These are phyloP conservation scores for Brenthis hecate DNA, from an alignment of 2,888 invertebrate genomes.

Conservation along the genomic window DNA sequence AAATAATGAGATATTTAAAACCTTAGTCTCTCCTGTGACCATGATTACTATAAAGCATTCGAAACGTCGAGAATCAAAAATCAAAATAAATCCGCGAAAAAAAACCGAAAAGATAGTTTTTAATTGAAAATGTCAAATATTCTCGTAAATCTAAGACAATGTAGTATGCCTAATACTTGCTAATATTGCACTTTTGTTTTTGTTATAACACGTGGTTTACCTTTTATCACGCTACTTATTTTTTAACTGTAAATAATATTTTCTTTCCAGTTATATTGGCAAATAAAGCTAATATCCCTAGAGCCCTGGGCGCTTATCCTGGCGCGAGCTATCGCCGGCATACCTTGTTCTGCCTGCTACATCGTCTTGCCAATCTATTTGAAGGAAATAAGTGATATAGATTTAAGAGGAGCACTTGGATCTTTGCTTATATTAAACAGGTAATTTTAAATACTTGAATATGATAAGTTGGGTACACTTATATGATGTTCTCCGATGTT, in stretches of 20 bases:
- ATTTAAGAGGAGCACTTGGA: constrained; percentile 68
- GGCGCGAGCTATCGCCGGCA: constrained; percentile 71
- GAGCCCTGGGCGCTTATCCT: constrained; percentile 73
- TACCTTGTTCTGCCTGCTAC: constrained; percentile 77
- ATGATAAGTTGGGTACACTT: no score
- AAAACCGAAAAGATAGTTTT: no score
- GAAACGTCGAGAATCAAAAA: no score
- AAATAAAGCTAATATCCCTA: constrained; percentile 65
- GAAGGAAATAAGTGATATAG: constrained; percentile 76
- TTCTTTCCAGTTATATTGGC: constrained; percentile 67
- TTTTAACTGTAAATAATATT: neutral
- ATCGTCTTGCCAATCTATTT: constrained; percentile 75
- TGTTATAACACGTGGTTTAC: neutral
- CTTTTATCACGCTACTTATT: neutral
- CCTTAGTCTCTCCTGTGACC: no score
- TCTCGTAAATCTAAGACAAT: no score
- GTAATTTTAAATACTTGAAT: constrained; percentile 44
- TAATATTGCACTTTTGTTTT: no score
- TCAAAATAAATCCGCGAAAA: no score
- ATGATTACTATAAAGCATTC: no score
- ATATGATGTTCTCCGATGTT: no score
- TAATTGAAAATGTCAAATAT: no score
- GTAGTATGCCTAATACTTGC: no score
- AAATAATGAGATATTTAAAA: no score
- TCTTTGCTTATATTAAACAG: constrained; percentile 74